A percentile compares a stretch with the other conserved stretches of the same genome.
Conservation (phyloP, 2,888 invertebrate genomes). For the Drosophila meridiana region DNA sequence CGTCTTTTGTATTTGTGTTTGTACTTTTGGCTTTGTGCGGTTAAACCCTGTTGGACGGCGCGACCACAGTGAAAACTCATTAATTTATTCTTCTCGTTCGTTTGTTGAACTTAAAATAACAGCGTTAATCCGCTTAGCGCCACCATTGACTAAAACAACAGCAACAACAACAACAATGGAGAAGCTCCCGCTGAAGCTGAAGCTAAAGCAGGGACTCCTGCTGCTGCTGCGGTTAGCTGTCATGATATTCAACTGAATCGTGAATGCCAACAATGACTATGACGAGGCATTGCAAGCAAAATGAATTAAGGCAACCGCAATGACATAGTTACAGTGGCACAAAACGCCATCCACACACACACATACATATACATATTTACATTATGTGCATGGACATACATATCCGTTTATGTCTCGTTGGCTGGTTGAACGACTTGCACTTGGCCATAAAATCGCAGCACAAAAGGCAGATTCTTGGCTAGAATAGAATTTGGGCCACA, state of each 20-base stretch:
- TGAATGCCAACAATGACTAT: constrained; percentile 53
- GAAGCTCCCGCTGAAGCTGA: not conserved
- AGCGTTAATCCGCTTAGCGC: constrained; percentile 80
- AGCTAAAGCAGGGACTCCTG: constrained; percentile 1
- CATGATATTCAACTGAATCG: constrained; percentile 53
- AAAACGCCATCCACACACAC: constrained; percentile 25
- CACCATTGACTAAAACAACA: constrained; percentile 74
- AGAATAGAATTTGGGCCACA: constrained; percentile 27
- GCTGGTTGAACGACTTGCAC: constrained; percentile 42
- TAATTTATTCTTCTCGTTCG: constrained; percentile 82
- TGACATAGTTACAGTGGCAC: constrained; percentile 72
- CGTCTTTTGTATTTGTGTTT: constrained; percentile 56
- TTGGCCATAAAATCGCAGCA: constrained; percentile 46
- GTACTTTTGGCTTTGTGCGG: constrained; percentile 72
- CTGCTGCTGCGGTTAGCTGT: constrained; percentile 54
- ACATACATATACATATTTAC: constrained; percentile 14
- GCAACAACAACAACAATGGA: constrained; percentile 13
- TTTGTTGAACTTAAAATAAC: constrained; percentile 81
- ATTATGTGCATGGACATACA: constrained; percentile 31
- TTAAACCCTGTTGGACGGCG: constrained; percentile 61
- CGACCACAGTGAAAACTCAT: constrained; percentile 82
- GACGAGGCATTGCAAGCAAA: constrained; percentile 73
- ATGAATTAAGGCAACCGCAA: constrained; percentile 81
- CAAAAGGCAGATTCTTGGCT: constrained; percentile 36
- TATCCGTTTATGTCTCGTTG: constrained; percentile 40